These are phyloP conservation scores for Rhorus exstirpatorius DNA, from an alignment of 2,888 invertebrate genomes.

Conservation along the genomic window DNA sequence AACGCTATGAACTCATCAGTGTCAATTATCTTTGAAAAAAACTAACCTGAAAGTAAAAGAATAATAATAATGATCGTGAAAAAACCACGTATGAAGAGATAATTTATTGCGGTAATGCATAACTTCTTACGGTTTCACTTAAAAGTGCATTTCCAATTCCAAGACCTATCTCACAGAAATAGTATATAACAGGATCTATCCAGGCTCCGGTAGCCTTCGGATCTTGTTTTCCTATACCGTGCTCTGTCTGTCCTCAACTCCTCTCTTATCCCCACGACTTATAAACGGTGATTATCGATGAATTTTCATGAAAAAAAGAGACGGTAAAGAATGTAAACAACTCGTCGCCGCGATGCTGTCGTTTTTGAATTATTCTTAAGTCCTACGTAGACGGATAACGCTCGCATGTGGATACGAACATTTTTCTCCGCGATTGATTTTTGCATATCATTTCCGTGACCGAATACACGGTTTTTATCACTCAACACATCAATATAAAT, in stretches of 20 bases:
- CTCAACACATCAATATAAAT: no score
- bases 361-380: constrained; percentile 29
- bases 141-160: constrained; percentile 30
- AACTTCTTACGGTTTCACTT: constrained; percentile 46
- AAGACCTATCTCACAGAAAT: constrained; percentile 49
- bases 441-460: no score
- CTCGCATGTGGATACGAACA: no score
- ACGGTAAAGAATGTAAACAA: constrained; percentile 70
- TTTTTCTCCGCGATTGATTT: no score
- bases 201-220: constrained; percentile 58
- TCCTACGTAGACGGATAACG: constrained; percentile 29
- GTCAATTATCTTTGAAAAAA: neutral
- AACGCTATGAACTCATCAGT: no score
- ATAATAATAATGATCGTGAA: constrained; percentile 12
- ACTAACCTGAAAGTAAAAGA: neutral
- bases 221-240: constrained; percentile 55
- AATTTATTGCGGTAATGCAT: neutral
- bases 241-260: constrained; percentile 51
- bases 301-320: constrained; percentile 53
- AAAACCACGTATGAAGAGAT: constrained; percentile 21
- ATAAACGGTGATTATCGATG: constrained; percentile 42
- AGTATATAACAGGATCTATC: constrained; percentile 53
- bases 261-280: constrained; percentile 39
- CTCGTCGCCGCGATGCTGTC: constrained; percentile 26
- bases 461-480: no score